Base-by-base conservation (phyloP, 2,888 invertebrate species). In the Onthophagus sagittarius region DNA sequence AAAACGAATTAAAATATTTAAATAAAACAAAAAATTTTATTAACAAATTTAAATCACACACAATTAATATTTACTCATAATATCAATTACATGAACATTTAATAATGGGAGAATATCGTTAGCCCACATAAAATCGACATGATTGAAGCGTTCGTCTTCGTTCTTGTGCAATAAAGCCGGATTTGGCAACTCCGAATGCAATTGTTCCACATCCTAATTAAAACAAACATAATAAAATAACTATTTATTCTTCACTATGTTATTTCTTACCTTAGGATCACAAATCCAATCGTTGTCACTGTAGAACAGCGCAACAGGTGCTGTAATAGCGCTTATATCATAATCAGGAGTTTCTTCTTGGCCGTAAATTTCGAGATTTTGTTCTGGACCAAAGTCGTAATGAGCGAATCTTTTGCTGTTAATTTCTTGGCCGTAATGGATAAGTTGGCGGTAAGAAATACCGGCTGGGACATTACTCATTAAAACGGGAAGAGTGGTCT, bases 381-480 rank as follows among this genome's bases (percentile, higher is more conserved):
- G 70, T 2, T 77, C 77, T 5, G 74, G 4, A 9, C 90, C 90
- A 76, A 87, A 85, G 80, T 91, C 89, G 78, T 88, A 91, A 75
- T 90, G 88, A n/a, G 88, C 85, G 82, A 90, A 90, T 53, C 23
- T 23, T 23, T 23, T 23, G 23, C 23, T 23, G 0, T 83, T 80
- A 14, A 90, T 87, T 15, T 89, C 86, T 84, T 95, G 94, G 0
- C 87, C 90, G 80, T 89, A 94, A 83, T 95, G 94, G 4, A 90
- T 85, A 5, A 94, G 82, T 82, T 94, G 93, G 79, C 89, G 89
- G 0, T 89, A 88, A 0, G 93, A 88, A 5, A 72, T 15, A 65
- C 83, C 83, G 62, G 82, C 82, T 23, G 84, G 84, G 6, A 80
- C 75, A 39, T 80, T 77, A 15, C 77, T 79, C 63, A 77, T 72